Percentiles rank a stretch among this genome's conserved stretches.
Conservation (phyloP, 2,113 vertebrate genomes). For the Misgurnus anguillicaudatus region DNA sequence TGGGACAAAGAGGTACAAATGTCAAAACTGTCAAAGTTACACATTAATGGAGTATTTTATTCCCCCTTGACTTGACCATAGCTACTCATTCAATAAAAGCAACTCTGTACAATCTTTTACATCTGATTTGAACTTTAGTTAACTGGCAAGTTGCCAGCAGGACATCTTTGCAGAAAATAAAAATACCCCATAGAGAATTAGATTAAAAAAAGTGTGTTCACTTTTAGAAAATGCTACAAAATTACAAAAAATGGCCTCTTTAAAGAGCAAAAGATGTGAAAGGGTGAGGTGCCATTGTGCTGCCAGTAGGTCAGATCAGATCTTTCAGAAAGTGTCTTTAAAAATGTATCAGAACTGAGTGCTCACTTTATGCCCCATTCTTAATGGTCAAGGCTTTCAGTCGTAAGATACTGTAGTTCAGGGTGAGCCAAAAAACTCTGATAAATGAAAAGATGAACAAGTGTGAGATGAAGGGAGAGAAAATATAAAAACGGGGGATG, state of each 20-base stretch:
- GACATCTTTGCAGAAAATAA: no score
- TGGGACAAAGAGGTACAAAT: neutral
- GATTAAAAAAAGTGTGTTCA: no score
- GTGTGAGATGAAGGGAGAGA: neutral
- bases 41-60: no score
- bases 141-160: no score
- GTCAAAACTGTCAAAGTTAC: neutral
- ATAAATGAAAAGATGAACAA: neutral
- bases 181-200: no score
- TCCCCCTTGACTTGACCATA: no score
- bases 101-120: no score
- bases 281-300: neutral
- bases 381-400: conserved; percentile 27
- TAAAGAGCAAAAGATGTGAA: neutral
- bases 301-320: conserved; percentile 7
- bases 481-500: neutral
- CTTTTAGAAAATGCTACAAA: neutral
- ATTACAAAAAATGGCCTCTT: neutral
- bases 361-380: conserved; percentile 22
- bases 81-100: no score
- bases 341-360: conserved; percentile 16
- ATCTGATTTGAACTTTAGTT: no score
- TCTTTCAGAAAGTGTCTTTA: conserved; percentile 25
- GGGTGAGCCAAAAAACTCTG: conserved; percentile 14
- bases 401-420: neutral